Percentiles rank a stretch among this genome's conserved stretches.
Conservation (phyloP, 2,888 invertebrate species). For the Dermolepida albohirtum region DNA sequence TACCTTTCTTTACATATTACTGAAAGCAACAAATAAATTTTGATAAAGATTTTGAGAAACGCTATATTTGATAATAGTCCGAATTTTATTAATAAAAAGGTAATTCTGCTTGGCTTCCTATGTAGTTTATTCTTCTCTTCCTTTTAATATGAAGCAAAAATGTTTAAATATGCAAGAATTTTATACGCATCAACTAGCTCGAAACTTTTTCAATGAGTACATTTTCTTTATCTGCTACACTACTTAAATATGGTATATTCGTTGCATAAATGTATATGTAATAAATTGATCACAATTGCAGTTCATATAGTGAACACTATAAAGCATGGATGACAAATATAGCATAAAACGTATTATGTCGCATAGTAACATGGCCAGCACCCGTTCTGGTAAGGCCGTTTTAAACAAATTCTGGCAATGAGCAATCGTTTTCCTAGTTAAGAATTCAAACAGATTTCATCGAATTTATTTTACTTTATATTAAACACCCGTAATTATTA, state of each 20-base stretch:
- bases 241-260: conserved; percentile 51
- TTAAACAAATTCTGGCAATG: conserved; percentile 39
- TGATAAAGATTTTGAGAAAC: too few species aligned
- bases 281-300: conserved; percentile 65
- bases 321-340: conserved; percentile 62
- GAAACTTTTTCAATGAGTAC: conserved; percentile 45
- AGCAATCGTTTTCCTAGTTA: conserved; percentile 4
- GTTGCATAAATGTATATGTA: conserved; percentile 47
- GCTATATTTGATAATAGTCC: too few species aligned
- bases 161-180: conserved; percentile 43
- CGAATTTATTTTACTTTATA: not conserved
- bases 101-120: too few species aligned
- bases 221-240: conserved; percentile 46
- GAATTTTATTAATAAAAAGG: too few species aligned
- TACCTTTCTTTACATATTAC: conserved; percentile 9
- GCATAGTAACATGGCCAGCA: conserved; percentile 59
- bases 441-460: conserved; percentile 12
- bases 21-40: too few species aligned
- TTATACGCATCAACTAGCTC: conserved; percentile 35
- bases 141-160: conserved; percentile 25
- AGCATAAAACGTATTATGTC: conserved; percentile 58
- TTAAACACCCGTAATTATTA: conserved; percentile 3
- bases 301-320: conserved; percentile 67
- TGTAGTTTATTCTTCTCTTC: conserved; percentile 6
- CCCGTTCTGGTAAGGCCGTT: conserved; percentile 58